phyloP scores from a whole-genome alignment of 2,888 invertebrate genomes.

The Morpho deidamia region DNA sequence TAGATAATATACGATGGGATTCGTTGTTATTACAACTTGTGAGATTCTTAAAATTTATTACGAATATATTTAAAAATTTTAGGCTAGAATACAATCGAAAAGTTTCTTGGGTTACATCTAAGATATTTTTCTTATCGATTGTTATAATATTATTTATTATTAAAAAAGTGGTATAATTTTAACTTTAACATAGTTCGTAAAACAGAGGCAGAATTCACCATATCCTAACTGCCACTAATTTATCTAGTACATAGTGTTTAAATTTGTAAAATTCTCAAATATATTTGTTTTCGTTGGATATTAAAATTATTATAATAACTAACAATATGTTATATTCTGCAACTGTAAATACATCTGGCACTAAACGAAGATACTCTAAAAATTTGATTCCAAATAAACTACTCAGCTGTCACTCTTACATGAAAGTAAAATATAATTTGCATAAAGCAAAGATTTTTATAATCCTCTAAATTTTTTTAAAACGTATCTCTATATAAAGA shows the following conservation, averaged over 20 bases:
- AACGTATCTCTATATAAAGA: too few relatives aligned
- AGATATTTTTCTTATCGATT: constrained; percentile 3
- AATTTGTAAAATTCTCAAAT: constrained; percentile 9
- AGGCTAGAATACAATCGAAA: constrained; percentile 12
- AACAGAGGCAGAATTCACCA: constrained; percentile 14
- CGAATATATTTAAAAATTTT: constrained; percentile 12
- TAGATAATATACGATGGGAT: constrained; percentile 18
- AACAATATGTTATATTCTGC: constrained; percentile 14
- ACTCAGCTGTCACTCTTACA: constrained; percentile 12
- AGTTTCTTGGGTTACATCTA: constrained; percentile 3
- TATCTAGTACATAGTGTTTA: constrained; percentile 2
- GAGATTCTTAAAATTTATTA: constrained; percentile 21
- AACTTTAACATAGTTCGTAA: constrained; percentile 5
- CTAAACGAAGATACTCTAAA: constrained; percentile 11
- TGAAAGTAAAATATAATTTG: too few relatives aligned
- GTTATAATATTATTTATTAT: constrained; percentile 9
- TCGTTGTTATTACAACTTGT: constrained; percentile 11
- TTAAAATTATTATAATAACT: constrained; percentile 19
- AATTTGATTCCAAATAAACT: constrained; percentile 2
- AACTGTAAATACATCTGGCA: constrained; percentile 11
- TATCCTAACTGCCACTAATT: constrained; percentile 6
- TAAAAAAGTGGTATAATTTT: constrained; percentile 1
- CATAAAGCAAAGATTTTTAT: too few relatives aligned
- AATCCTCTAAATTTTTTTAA: too few relatives aligned
- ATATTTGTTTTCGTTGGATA: constrained; percentile 13